Base-by-base conservation (phyloP, 2,888 invertebrate species). In the Ophonus ardosiacus region DNA sequence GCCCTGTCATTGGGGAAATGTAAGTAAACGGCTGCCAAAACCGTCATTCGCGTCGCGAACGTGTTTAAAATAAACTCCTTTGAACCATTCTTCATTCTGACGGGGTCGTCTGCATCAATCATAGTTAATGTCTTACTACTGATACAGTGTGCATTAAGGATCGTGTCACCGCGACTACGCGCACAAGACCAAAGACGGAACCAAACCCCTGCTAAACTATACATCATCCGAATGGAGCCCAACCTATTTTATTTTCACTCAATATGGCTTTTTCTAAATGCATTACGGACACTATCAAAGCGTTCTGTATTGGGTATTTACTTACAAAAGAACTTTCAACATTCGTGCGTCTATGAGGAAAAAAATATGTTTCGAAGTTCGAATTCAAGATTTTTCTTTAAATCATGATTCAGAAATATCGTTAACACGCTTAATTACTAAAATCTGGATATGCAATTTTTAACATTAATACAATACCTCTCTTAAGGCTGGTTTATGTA, bases 1-100 rank as follows among this genome's bases (percentile, higher is more conserved):
- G 0, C 31, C 31, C 31, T 31, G 31, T 24, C 63, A 13, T 24
- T 38, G 38, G 68, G 68, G 38, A 31, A 38, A 68, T 40, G 31
- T 68, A 68, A 68, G 68, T 68, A 68, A 68, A 68, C 68, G 68
- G 31, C 68, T 68, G 68, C 38, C 68, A 68, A 63, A 68, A 68
- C 24, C 31, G 38, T 68, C 68, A 68, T 68, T 38, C 21, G 63
- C 21, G 6, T 7, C n/a, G 31, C n/a, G 68, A 68, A 68, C 68
- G 68, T 68, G 68, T 68, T 68, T 68, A 31, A 68, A 68, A 68
- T 68, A 68, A 68, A 68, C 68, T 68, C 15, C 68, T 68, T 68
- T 68, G 31, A 68, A 68, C 38, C 68, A 68, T 68, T 68, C 68
- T 68, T 68, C 68, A 68, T 68, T 31, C 24, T 68, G 68, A 68